Evolutionary conservation across 2,888 invertebrate species (phyloP).

Genomic region (Griposia aprilina): DNA sequence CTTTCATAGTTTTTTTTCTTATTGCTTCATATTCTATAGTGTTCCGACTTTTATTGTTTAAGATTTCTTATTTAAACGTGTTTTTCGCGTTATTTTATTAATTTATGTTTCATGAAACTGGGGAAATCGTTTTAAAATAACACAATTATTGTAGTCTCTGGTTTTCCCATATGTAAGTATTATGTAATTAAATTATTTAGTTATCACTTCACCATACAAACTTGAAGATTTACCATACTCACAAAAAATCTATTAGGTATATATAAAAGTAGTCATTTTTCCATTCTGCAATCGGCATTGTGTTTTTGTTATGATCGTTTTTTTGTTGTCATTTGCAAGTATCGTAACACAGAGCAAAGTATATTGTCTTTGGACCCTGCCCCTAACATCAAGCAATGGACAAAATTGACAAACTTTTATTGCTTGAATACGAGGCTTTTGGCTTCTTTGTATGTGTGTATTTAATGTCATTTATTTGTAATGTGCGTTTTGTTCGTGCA

Average conservation of each 20-base stretch:
- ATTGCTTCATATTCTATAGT: conserved; percentile 49
- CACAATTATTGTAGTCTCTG: neutral
- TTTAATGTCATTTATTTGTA: no score
- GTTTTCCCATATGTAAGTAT: neutral
- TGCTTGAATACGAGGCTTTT: no score
- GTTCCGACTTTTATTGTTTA: conserved; percentile 25
- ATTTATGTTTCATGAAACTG: neutral
- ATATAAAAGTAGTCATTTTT: no score
- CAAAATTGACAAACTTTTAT: no score
- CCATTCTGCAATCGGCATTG: no score
- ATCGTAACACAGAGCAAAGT: no score
- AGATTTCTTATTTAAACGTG: conserved; percentile 27
- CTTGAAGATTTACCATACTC: neutral
- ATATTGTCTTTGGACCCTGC: no score
- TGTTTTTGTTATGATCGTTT: no score
- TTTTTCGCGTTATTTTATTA: conserved; percentile 16
- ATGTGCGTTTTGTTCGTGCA: no score
- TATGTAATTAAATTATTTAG: neutral
- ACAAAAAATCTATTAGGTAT: neutral
- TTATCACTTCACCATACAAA: neutral
- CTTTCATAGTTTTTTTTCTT: conserved; percentile 63
- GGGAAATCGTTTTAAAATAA: neutral
- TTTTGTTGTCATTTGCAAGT: no score
- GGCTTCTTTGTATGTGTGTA: no score
- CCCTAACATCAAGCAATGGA: no score